Evolutionary conservation across 1,140 invertebrate genomes (phyloP), one percentile per base, ranked within the genome.

Genomic region (Drosophila parvula): DNA sequence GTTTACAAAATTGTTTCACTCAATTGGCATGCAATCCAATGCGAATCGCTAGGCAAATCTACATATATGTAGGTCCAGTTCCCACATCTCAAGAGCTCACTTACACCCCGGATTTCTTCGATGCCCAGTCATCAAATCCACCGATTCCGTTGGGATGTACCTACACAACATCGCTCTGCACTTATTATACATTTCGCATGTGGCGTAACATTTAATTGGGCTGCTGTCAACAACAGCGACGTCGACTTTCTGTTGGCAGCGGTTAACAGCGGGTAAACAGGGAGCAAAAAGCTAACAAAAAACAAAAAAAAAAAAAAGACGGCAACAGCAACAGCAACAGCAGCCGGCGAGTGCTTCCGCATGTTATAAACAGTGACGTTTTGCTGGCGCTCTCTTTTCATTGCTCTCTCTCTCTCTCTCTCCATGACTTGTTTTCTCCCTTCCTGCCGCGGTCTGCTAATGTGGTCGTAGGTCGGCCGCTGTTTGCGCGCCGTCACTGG

Each of bases 351-450:
- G 47, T 59, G 78, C 55, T 68, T 77, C 67, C 51, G 73, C 73
- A 76, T 76, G 76, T 75, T 80, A 78, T 64, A 74, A 68, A 78
- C 75, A 79, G 62, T 79, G 78, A 79, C 77, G 78, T 79, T 61
- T 74, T 36, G 60, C 77, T 78, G 71, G 65, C 78, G 47, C 56
- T 40, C 55, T 48, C 53, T 57, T 57, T 45, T 38, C 22, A 30
- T 22, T 22, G 22, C 22, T 22, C 22, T 22, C 32, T 38, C 30
- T 56, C 59, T 56, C 59, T 44, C 48, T 28, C 47, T 56, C 41
- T 48, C 47, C 10, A 36, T 38, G 27, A 40, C 38, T 40, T 40
- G 38, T n/a, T 41, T 41, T 48, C 48, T 63, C 45, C 41, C 30
- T 51, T 57, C 61, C 40, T 63, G 38, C 41, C 48, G 14, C 14